Base-by-base conservation (phyloP, 2,888 invertebrate genomes). In the Drosophila engyochracea region DNA sequence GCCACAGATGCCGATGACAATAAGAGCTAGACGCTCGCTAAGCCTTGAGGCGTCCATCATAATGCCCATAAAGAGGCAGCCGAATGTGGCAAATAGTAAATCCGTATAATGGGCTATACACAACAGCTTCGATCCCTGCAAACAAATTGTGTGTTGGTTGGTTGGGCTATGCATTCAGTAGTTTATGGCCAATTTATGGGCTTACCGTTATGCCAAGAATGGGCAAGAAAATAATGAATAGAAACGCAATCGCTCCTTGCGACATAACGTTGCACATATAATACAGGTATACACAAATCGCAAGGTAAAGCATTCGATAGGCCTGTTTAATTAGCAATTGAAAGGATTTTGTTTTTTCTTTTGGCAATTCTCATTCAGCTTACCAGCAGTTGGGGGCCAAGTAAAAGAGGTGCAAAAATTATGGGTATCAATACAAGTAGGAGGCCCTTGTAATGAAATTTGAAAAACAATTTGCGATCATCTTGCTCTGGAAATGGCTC, bases 401-500 rank as follows among this genome's bases (percentile, higher is more conserved):
- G 6, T 7, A 85, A 47, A 39, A 87, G 57, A 0, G 83, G 88
- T 1, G 25, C 31, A 7, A 70, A 71, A 9, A 77, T 0, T 0
- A 90, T 0, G 0, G 87, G 87, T 49, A 90, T 65, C 0, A 80
- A 1, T 1, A 82, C 0, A 0, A 88, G 22, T 1, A 90, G 58
- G 1, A 72, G 25, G 1, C 87, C 87, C 49, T 89, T 87, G 25
- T 83, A 87, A 53, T 87, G 87, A 39, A 57, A 88, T 44, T 74
- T 73, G 6, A 53, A 90, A 47, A 88, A 89, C 10, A 30, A 14
- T 22, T 51, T 70, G 1, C 87, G 81, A 0, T 83, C 61, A 53
- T 88, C 69, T 31, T 76, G 76, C 41, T 75, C 76, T 6, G 69
- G 77, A 22, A 75, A 64, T 0, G 82, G 76, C 14, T 74, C n/a